Conservation (phyloP, 2,888 invertebrate species). For the Erynnis tages region DNA sequence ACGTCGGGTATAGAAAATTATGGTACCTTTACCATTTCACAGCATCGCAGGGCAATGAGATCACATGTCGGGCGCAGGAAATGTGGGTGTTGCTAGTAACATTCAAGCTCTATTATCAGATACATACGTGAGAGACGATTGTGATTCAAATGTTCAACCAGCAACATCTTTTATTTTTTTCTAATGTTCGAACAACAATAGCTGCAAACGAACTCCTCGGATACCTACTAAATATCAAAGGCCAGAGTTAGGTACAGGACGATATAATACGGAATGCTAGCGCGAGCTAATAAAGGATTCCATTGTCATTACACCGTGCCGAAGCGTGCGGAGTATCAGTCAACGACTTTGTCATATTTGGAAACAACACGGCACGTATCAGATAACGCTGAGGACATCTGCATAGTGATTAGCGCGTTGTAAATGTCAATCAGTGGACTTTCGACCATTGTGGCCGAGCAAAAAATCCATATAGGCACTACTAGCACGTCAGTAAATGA, state of each 20-base stretch:
- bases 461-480: conserved; percentile 50
- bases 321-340: conserved; percentile 55
- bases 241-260: conserved; percentile 55
- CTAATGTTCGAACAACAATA: conserved; percentile 52
- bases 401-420: conserved; percentile 61
- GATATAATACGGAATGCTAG: conserved; percentile 52
- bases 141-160: conserved; percentile 34
- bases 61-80: conserved; percentile 21
- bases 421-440: conserved; percentile 63
- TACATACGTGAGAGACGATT: conserved; percentile 32
- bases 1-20: conserved; percentile 13
- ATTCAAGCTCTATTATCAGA: conserved; percentile 33
- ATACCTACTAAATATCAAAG: conserved; percentile 51
- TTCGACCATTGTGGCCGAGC: conserved; percentile 45
- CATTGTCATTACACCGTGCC: conserved; percentile 54
- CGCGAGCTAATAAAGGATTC: conserved; percentile 51
- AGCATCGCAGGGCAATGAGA: conserved; percentile 22
- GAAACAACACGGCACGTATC: conserved; percentile 60
- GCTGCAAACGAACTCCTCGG: conserved; percentile 52
- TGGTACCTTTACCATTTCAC: conserved; percentile 14
- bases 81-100: conserved; percentile 35
- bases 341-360: conserved; percentile 58
- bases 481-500: conserved; percentile 48
- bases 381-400: conserved; percentile 68
- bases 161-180: conserved; percentile 43